phyloP scores from a whole-genome alignment of 2,113 vertebrate genomes.

The Microtus richardsoni region DNA sequence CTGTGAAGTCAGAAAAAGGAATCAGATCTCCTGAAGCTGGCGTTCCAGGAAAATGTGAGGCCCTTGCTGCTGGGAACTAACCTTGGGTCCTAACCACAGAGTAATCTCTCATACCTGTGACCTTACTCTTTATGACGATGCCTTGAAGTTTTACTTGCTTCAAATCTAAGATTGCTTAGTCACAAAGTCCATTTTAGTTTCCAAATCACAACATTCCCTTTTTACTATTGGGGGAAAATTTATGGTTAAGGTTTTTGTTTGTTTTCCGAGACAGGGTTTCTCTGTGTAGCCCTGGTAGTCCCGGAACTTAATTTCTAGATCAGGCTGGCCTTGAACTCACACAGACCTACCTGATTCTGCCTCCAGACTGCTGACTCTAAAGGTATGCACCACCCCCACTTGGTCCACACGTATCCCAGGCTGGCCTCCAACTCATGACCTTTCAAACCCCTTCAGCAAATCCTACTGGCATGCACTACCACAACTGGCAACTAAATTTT shows the following conservation, averaged over 20 bases:
- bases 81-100: not conserved
- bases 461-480: not conserved
- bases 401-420: not conserved
- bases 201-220: slow-evolving; percentile 24
- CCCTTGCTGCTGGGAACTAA: not conserved
- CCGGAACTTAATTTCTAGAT: not conserved
- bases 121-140: slow-evolving; percentile 45
- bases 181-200: slow-evolving; percentile 22
- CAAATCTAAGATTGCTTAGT: slow-evolving; percentile 38
- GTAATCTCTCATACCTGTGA: not conserved
- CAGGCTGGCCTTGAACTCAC: not conserved
- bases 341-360: not conserved
- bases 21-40: not conserved
- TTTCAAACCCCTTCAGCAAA: not conserved
- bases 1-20: not conserved
- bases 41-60: not conserved
- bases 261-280: not conserved
- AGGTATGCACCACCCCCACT: not conserved
- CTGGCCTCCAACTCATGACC: not conserved
- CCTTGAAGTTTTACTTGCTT: not conserved
- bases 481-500: slow-evolving; percentile 46
- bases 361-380: not conserved
- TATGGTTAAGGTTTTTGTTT: not conserved
- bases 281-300: not conserved
- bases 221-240: slow-evolving; percentile 1